Evolutionary conservation across 2,113 vertebrate genomes (phyloP), one percentile per base, ranked within the genome.

Genomic region (Ranitomeya variabilis): DNA sequence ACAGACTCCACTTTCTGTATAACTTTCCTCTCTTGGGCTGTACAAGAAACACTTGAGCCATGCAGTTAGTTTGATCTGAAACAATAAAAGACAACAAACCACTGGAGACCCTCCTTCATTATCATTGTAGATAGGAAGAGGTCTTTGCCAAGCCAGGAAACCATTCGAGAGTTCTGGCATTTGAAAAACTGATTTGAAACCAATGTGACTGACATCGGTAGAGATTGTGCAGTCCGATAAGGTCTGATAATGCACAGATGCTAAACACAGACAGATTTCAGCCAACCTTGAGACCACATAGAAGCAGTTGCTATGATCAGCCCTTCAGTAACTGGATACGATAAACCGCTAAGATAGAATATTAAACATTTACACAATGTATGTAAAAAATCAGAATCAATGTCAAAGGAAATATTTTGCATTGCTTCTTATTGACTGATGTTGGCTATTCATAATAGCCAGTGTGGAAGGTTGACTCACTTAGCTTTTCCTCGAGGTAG

Each of bases 201-300:
- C 60, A 78, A 84, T 54, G 55, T 67, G 57, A 77, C 80, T 88
- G 87, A 51, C 37, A 78, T 84, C 80, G 67, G 86, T 55, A 55
- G 18, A 84, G 80, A 81, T 73, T 64, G 66, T 64, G n/a, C 67
- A 52, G 86, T 51, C 45, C 66, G 31, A 81, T 88, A 88, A 83
- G 19, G 55, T 26, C 64, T 69, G 77, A 69, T 87, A 87, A 37
- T 87, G 64, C 66, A n/a, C 86, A 86, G 74, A 79, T 86, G 76
- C 57, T 67, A 55, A 66, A 59, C 37, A 86, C 23, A 86, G 74
- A 86, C 85, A 79, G 59, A n/a, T 23, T 64, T 21, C 55, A 66
- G 59, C 57, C 60, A 59, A 62, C 57, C 16, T 64, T 31, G 31
- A 86, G 60, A 77, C 45, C 21, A 18, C 73, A 54, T 67, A 77